Evolutionary conservation across 2,113 vertebrate species (phyloP).

Genomic region (Erythrolamprus reginae): DNA sequence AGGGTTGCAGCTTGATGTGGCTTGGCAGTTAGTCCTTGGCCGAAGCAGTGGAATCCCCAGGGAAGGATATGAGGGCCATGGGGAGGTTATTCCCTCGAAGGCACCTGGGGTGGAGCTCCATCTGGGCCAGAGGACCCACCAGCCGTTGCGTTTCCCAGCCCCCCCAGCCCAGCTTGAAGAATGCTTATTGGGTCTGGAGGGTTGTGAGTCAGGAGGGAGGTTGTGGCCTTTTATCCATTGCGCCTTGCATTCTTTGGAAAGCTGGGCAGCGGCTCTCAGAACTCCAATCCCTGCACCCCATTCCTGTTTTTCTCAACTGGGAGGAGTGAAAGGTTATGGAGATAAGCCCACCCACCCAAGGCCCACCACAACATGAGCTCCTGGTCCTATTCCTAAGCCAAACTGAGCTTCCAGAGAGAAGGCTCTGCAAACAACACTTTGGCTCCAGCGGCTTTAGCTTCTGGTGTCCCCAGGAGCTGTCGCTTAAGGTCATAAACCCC

Average conservation of each 20-base stretch:
- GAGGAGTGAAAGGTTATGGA: not conserved
- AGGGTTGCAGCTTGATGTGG: conserved; percentile 35
- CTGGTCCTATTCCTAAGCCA: not conserved
- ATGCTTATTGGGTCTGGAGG: not conserved
- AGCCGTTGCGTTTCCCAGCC: not conserved
- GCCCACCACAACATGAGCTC: not conserved
- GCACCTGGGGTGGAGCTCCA: not conserved
- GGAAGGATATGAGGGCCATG: too few species aligned
- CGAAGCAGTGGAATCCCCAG: not conserved
- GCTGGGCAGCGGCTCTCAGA: not conserved
- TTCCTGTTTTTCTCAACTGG: not conserved
- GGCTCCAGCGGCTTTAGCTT: not conserved
- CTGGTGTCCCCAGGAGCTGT: not conserved
- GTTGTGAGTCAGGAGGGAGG: not conserved
- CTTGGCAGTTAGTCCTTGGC: not conserved
- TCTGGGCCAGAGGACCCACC: not conserved
- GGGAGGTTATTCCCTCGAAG: not conserved
- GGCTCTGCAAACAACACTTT: not conserved
- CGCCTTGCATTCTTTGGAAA: not conserved
- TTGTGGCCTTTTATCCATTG: not conserved
- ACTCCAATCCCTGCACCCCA: not conserved
- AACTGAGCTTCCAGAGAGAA: not conserved
- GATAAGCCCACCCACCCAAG: not conserved
- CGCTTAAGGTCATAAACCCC: not conserved
- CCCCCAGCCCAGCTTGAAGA: not conserved